Base-by-base conservation (phyloP, 2,113 vertebrate genomes). In the Chrysochloris asiatica region DNA sequence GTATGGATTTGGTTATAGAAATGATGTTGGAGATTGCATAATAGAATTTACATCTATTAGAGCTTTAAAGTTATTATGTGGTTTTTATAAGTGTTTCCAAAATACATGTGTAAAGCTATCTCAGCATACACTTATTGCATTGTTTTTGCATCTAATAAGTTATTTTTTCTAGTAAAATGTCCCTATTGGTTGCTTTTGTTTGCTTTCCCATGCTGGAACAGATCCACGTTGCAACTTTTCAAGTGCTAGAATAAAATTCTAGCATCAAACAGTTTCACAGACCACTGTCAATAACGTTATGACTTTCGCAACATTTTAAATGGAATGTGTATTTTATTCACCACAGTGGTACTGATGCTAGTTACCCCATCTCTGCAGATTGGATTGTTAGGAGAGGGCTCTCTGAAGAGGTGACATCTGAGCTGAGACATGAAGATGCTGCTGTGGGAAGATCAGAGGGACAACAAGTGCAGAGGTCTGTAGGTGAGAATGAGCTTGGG, bases 51-150 rank as follows among this genome's bases (percentile, higher is more conserved):
- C 0, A 41, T 83, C 52, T 47, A 72, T 52, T 24, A n/a, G 0
- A 17, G 11, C 52, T 43, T 69, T 71, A 72, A 90, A 90, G 56
- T 88, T 47, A 72, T 30, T 52, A 28, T 33, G 45, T 47, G 30
- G n/a, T 75, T 92, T 69, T 88, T 75, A 93, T 8, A 94, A 90
- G 67, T 56, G 30, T 69, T 88, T 47, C 47, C 87, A 75, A 76
- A 86, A 47, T 11, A 2, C 10, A 59, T 36, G 12, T 50, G 85
- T 65, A 90, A 75, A 19, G 36, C 12, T 59, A 26, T 47, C 47
- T 85, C 71, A 52, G 30, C 38, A 75, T 61, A 88, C 7, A 65
- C 3, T 11, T 8, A 4, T 38, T 26, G 5, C 8, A 63, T 77
- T 24, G 43, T 63, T 86, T 77, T 90, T 90, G 38, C 65, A 77